A percentile compares a stretch with the other conserved stretches of the same genome.
phyloP scores from a whole-genome alignment of 2,113 vertebrate genomes.

The Hemibagrus wyckioides region DNA sequence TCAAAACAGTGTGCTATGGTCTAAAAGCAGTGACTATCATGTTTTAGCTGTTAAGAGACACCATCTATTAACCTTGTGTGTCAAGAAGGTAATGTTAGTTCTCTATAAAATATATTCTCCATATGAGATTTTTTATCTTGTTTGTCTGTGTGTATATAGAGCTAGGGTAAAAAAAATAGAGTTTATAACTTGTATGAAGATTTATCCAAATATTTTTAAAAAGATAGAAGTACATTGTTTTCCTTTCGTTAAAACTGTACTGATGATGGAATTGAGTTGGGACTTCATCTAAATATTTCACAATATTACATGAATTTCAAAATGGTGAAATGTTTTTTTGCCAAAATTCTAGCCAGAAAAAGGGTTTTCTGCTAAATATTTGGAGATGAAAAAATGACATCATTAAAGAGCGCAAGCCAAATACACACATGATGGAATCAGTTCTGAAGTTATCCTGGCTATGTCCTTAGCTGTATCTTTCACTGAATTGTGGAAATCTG shows the following conservation, averaged over 20 bases:
- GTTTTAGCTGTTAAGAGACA: neutral
- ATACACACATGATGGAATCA: neutral
- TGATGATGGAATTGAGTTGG: neutral
- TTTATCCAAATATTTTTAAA: too few species aligned
- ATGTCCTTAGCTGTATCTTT: neutral
- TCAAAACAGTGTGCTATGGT: neutral
- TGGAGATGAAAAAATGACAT: neutral
- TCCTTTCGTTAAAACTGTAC: too few species aligned
- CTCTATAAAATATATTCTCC: neutral
- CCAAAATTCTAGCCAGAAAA: neutral
- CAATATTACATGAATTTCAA: neutral
- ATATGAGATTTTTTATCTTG: neutral
- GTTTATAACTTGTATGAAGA: neutral
- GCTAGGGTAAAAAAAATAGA: neutral
- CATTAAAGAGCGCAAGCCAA: neutral
- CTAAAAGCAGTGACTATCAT: too few species aligned
- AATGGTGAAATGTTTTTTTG: neutral
- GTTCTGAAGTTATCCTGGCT: neutral
- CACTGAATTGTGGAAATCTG: neutral
- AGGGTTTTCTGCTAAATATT: neutral
- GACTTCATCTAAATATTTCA: too few species aligned
- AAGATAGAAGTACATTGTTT: too few species aligned
- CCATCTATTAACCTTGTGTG: neutral
- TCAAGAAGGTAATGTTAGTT: neutral
- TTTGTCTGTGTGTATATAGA: neutral